Conservation (phyloP, 2,113 vertebrate species). For the Tragulus kanchil region DNA sequence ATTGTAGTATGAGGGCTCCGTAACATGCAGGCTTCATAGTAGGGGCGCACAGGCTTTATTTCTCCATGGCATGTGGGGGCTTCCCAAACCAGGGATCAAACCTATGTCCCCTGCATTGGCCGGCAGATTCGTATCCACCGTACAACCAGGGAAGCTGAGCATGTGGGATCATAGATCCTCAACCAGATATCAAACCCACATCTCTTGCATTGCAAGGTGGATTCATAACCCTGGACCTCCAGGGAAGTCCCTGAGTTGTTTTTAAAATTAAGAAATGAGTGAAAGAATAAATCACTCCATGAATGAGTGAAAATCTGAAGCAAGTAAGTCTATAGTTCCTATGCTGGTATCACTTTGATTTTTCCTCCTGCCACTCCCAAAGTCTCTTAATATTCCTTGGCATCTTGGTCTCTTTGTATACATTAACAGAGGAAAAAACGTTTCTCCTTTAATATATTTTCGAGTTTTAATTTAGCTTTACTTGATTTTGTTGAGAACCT, state of each 20-base stretch:
- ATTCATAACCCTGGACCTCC: not conserved
- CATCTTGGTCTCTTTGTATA: not conserved
- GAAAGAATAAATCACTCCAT: not conserved
- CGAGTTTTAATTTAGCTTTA: conserved; percentile 37
- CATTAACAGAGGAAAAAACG: not conserved
- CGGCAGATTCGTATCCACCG: not conserved
- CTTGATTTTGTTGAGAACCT: conserved; percentile 18
- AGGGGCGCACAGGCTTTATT: not conserved
- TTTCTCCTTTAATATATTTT: not conserved
- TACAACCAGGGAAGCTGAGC: not conserved
- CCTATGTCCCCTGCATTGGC: not conserved
- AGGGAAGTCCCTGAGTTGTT: not conserved
- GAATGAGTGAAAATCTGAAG: not conserved
- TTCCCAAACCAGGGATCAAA: not conserved
- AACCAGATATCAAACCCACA: not conserved
- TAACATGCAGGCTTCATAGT: not conserved
- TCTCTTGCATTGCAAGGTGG: not conserved
- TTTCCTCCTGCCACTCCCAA: not conserved
- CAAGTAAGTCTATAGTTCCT: not conserved
- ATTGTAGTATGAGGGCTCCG: not conserved
- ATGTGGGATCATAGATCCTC: not conserved
- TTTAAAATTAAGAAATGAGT: conserved; percentile 2
- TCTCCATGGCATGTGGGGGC: not conserved
- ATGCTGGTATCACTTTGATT: not conserved
- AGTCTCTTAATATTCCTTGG: not conserved